phyloP scores from a whole-genome alignment of 2,797 vertebrate species.

The Melanotaenia trifasciata region DNA sequence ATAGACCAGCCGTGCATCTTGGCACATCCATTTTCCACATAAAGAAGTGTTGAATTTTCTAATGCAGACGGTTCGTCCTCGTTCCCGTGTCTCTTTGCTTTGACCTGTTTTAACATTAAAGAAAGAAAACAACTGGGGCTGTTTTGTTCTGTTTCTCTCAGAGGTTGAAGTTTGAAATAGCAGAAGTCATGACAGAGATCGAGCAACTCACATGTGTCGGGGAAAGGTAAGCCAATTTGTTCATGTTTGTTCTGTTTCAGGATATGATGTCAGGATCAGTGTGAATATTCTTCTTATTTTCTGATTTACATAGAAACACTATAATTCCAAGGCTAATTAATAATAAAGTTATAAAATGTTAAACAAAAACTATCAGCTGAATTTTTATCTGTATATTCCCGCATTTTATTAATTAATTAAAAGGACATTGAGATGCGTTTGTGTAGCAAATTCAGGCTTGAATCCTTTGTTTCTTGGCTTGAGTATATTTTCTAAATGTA shows the following conservation, averaged over 20 bases:
- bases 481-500: neutral
- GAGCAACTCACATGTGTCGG: slow-evolving; percentile 95
- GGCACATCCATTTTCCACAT: neutral
- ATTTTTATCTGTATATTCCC: too few species aligned
- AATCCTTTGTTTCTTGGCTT: neutral
- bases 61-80: neutral
- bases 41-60: slow-evolving; percentile 2
- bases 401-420: neutral
- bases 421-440: neutral
- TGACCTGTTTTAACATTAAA: neutral
- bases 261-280: neutral
- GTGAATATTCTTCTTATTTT: neutral
- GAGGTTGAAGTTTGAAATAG: slow-evolving; percentile 97
- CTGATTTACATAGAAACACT: neutral
- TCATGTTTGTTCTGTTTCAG: neutral
- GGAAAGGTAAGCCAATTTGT: slow-evolving; percentile 87
- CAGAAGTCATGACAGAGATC: slow-evolving; percentile 98
- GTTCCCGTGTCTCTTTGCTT: neutral
- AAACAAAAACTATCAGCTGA: neutral
- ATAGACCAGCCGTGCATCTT: slow-evolving; percentile 12
- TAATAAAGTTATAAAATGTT: neutral
- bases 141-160: slow-evolving; percentile 67
- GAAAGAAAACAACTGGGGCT: neutral
- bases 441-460: neutral
- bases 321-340: neutral